phyloP scores from a whole-genome alignment of 2,888 invertebrate species.

The Cryptus viduatorius region DNA sequence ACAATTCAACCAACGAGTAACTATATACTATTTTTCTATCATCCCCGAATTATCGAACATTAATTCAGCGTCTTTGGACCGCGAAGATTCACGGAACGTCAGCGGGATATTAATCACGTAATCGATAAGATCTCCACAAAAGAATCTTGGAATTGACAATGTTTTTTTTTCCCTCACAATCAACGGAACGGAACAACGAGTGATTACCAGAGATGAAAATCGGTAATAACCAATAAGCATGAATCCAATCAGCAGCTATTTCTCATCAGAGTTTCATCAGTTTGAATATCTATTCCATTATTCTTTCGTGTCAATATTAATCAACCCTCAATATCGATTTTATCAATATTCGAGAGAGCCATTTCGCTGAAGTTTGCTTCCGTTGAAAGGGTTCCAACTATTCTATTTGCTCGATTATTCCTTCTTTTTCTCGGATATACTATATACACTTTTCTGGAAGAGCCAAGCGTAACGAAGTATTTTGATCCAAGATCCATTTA shows the following conservation, averaged over 20 bases:
- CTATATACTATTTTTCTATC: neutral
- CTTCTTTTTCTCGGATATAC: constrained; percentile 5
- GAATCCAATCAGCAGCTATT: neutral
- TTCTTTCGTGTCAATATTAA: neutral
- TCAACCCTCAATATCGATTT: neutral
- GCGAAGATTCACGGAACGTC: neutral
- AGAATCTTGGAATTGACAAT: neutral
- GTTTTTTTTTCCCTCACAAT: too few species aligned
- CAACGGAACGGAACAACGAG: too few species aligned
- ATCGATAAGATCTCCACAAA: neutral
- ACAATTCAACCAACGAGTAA: neutral
- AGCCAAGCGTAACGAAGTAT: constrained; percentile 35
- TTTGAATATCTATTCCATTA: neutral
- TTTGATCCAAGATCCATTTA: constrained; percentile 39
- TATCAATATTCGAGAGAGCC: neutral
- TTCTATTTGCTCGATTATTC: neutral
- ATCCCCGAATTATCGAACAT: neutral
- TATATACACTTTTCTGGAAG: neutral
- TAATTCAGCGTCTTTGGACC: constrained; percentile 3
- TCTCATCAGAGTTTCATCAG: neutral
- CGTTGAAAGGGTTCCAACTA: neutral
- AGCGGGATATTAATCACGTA: neutral
- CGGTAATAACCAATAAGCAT: too few species aligned
- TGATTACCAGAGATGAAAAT: too few species aligned
- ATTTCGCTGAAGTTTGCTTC: neutral